Evolutionary conservation across 2,797 vertebrate genomes (phyloP), one percentile per base, ranked within the genome.

Genomic region (Triplophysa bombifrons): DNA sequence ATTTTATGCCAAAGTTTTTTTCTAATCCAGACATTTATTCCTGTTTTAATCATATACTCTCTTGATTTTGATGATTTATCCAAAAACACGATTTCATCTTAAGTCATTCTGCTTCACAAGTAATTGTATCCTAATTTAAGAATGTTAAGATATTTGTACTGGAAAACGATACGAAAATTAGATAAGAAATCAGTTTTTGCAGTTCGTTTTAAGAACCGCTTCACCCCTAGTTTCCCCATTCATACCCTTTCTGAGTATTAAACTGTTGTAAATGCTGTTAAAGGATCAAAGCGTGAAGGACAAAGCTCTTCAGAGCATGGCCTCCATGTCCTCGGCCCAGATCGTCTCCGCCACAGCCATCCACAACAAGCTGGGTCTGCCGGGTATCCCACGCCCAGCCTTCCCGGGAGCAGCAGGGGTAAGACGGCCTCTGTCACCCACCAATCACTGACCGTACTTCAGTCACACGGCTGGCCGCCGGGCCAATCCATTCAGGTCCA

Each of bases 241-340:
- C 89, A 85, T 87, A 87, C 89, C 72, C 86, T 83, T 89, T 80
- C 82, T 51, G 84, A 91, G 85, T 91, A 91, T 92, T 96, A 94
- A 96, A 93, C 22, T 30, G 90, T 91, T 94, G 44, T 97, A 92
- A 96, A 91, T 95, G 93, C 94, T 94, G 84, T 96, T 96, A 92
- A 97, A 99, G 98, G 98, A 99, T 96, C 98, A 99, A 92, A 97
- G 96, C 56, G 96, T 98, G 89, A 99, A 99, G 95, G 98, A 99
- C 93, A 99, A 99, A 95, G 98, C 98, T 89, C 95, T 99, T 88
- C 98, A 99, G 93, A 98, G 98, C 93, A 99, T 99, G 97, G 97
- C 98, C 86, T 97, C 98, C 93, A 99, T 99, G 98, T 99, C 98
- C 78, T 99, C 98, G 30, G 98, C 98, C 89, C 98, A 99, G 95